Evolutionary conservation across 2,888 invertebrate genomes (phyloP).

Genomic region (Synanthedon vespiformis): DNA sequence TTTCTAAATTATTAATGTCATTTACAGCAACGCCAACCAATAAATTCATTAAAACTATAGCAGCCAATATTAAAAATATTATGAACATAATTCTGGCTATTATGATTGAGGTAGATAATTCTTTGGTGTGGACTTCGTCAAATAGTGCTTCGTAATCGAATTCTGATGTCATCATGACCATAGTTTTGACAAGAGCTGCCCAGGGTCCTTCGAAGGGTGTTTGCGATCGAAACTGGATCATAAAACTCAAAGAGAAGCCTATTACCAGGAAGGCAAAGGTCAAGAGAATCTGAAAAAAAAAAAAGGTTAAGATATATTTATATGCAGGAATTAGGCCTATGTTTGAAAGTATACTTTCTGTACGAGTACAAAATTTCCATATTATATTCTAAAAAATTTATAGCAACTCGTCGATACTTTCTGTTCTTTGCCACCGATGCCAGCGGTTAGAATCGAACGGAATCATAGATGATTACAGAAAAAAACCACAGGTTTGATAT

Average conservation of each 20-base stretch:
- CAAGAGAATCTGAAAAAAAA: constrained; percentile 57
- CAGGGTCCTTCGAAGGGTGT: constrained; percentile 64
- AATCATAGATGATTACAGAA: no score
- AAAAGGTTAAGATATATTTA: background rate
- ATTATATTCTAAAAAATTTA: no score
- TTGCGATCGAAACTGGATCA: constrained; percentile 65
- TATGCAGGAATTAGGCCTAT: no score
- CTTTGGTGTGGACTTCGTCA: constrained; percentile 44
- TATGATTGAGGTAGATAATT: constrained; percentile 44
- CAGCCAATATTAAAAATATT: constrained; percentile 63
- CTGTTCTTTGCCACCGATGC: no score
- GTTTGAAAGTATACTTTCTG: no score
- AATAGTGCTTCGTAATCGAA: constrained; percentile 67
- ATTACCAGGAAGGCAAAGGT: constrained; percentile 62
- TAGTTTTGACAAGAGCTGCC: constrained; percentile 66
- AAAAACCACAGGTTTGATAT: no score
- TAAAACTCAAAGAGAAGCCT: constrained; percentile 68
- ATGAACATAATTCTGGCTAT: constrained; percentile 64
- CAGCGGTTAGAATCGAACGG: no score
- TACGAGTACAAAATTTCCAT: no score
- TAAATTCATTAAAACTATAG: constrained; percentile 72
- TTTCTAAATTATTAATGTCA: constrained; percentile 68
- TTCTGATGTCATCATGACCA: constrained; percentile 74
- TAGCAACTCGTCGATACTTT: no score
- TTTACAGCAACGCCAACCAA: constrained; percentile 72